A percentile compares a stretch with the other conserved stretches of the same genome.
Conservation (phyloP, 2,888 invertebrate genomes). For the Microctonus hyperodae region DNA sequence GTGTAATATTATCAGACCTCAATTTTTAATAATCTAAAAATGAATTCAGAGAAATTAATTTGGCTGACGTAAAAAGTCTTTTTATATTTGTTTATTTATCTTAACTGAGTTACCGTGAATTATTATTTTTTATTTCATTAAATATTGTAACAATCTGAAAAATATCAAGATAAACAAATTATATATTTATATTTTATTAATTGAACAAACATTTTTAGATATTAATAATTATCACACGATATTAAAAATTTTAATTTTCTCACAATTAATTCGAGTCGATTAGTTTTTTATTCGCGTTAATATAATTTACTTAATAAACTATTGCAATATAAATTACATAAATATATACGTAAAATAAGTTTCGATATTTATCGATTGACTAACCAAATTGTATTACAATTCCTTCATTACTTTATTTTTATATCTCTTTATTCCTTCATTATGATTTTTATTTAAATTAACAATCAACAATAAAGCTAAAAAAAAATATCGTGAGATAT, state of each 20-base stretch:
- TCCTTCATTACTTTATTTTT: not conserved
- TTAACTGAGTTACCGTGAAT: constrained; percentile 1
- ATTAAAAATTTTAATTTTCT: constrained; percentile 2
- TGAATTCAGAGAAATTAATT: too few species aligned
- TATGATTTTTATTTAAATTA: constrained; percentile 3
- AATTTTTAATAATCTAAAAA: too few species aligned
- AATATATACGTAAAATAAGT: constrained; percentile 31
- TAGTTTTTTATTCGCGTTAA: constrained; percentile 24
- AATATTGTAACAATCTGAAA: not conserved
- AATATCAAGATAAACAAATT: constrained; percentile 5
- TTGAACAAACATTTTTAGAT: not conserved
- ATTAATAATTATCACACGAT: not conserved
- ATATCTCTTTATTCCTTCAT: not conserved
- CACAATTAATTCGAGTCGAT: not conserved
- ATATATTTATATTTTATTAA: constrained; percentile 11
- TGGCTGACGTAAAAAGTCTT: too few species aligned
- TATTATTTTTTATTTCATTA: not conserved
- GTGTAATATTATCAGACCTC: not conserved
- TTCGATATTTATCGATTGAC: constrained; percentile 48
- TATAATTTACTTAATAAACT: constrained; percentile 16
- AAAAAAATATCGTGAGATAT: not conserved
- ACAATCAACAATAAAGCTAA: not conserved
- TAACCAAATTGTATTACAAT: constrained; percentile 51
- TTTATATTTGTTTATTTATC: not conserved
- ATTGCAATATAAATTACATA: not conserved